Conservation (phyloP, 2,888 invertebrate genomes). For the Pristionchus maxplancki region DNA sequence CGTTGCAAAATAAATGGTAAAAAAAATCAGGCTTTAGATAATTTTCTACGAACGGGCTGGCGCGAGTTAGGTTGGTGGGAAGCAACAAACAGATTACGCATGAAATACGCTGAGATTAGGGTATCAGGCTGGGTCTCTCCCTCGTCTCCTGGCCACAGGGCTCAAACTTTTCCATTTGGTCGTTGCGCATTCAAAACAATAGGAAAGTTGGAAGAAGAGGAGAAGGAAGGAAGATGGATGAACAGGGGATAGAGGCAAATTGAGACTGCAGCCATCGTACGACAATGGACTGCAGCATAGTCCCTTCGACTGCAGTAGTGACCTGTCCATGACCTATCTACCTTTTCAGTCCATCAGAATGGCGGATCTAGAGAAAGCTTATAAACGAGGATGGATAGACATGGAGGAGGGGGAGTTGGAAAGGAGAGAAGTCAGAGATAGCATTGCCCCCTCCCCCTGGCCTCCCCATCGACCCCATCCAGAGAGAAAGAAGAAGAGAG, state of each 20-base stretch:
- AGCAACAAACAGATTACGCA: neutral
- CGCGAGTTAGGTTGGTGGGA: neutral
- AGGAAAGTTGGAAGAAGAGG: neutral
- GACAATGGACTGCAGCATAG: neutral
- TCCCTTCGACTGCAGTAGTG: neutral
- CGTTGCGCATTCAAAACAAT: conserved; percentile 13
- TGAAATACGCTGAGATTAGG: conserved; percentile 7
- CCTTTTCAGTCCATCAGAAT: neutral
- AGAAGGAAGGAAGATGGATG: neutral
- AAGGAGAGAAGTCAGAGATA: conserved; percentile 6
- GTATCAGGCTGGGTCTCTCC: conserved; percentile 20
- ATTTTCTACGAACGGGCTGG: too few relatives aligned
- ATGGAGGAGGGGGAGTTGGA: neutral
- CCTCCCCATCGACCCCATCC: conserved; percentile 42
- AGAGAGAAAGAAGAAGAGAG: neutral
- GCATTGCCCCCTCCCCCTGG: conserved; percentile 24
- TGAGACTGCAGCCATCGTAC: neutral
- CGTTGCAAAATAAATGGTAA: too few relatives aligned
- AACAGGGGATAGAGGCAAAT: neutral
- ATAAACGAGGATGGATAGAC: conserved; percentile 30
- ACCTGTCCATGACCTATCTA: neutral
- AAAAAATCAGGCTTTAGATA: too few relatives aligned
- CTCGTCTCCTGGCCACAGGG: neutral
- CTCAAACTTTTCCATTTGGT: neutral
- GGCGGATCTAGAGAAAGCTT: neutral